Percentiles rank a stretch among this genome's conserved stretches.
Conservation (phyloP, 2,888 invertebrate genomes). For the Platycheirus albimanus region DNA sequence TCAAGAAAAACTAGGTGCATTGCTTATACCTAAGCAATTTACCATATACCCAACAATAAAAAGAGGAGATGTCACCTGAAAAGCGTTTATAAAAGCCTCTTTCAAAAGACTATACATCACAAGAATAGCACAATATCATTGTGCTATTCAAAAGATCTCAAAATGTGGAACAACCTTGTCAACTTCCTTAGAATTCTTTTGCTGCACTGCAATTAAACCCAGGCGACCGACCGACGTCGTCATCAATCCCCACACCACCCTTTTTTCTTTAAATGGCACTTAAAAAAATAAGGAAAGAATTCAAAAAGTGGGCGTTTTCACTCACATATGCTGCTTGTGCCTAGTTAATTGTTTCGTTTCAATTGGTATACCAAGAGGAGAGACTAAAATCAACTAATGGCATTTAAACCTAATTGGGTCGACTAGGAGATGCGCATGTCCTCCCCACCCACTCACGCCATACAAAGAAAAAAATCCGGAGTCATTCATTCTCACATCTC, state of each 20-base stretch:
- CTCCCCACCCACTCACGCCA: constrained; percentile 35
- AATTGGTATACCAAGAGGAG: constrained; percentile 54
- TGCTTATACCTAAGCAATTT: too few relatives aligned
- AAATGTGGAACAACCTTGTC: constrained; percentile 67
- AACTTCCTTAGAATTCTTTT: constrained; percentile 42
- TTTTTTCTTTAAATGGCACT: constrained; percentile 21
- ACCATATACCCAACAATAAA: too few relatives aligned
- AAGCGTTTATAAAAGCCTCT: not conserved
- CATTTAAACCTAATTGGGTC: constrained; percentile 73
- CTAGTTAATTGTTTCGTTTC: constrained; percentile 67
- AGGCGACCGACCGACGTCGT: not conserved
- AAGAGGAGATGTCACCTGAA: constrained; percentile 31
- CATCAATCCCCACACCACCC: constrained; percentile 4
- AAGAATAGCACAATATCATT: constrained; percentile 8
- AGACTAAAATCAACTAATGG: constrained; percentile 57
- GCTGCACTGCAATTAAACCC: constrained; percentile 64
- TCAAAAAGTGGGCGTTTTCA: constrained; percentile 70
- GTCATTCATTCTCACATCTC: constrained; percentile 62
- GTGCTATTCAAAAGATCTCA: constrained; percentile 4
- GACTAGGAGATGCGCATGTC: constrained; percentile 70
- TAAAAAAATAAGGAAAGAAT: constrained; percentile 23
- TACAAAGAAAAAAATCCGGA: constrained; percentile 20
- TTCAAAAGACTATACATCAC: constrained; percentile 2
- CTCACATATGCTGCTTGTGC: constrained; percentile 32
- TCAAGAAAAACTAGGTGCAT: too few relatives aligned